Percentiles rank a stretch among this genome's conserved stretches.
phyloP scores from a whole-genome alignment of 2,113 vertebrate species.

The Thalassoma bifasciatum region DNA sequence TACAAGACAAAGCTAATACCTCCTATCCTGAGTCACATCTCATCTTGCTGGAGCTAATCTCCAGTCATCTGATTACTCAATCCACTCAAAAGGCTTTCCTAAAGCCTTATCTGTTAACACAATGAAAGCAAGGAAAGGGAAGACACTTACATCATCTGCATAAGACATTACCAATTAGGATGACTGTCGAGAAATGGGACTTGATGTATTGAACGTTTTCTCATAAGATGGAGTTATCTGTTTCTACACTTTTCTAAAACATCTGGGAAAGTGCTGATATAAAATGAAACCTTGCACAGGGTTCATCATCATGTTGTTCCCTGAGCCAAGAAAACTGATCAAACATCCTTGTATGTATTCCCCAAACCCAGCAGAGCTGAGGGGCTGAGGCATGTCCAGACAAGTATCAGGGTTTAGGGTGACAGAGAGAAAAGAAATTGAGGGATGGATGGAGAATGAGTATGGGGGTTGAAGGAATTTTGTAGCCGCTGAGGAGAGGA shows the following conservation, averaged over 20 bases:
- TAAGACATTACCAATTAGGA: background rate
- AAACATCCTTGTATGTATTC: slow-evolving; percentile 19
- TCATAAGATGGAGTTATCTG: background rate
- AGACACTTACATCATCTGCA: background rate
- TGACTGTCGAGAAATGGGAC: background rate
- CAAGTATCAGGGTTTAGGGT: slow-evolving; percentile 37
- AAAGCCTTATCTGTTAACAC: slow-evolving; percentile 2
- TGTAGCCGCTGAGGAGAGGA: background rate
- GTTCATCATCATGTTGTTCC: slow-evolving; percentile 1
- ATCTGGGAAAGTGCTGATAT: background rate
- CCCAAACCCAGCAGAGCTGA: slow-evolving; percentile 10
- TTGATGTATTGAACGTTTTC: background rate
- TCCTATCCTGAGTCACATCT: slow-evolving; percentile 57
- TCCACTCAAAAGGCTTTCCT: slow-evolving; percentile 11
- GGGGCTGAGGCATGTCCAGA: slow-evolving; percentile 44
- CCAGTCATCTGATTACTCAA: slow-evolving; percentile 54
- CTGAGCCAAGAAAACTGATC: background rate
- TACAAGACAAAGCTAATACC: slow-evolving; percentile 27
- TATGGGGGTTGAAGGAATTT: background rate
- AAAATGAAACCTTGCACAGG: background rate
- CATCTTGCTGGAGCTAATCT: slow-evolving; percentile 60
- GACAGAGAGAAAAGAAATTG: slow-evolving; percentile 15
- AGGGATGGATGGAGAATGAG: slow-evolving; percentile 4
- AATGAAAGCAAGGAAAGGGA: slow-evolving; percentile 6
- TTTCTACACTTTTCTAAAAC: background rate